These are phyloP conservation scores for Meteorus colon DNA, from an alignment of 2,888 invertebrate genomes.

Conservation along the genomic window DNA sequence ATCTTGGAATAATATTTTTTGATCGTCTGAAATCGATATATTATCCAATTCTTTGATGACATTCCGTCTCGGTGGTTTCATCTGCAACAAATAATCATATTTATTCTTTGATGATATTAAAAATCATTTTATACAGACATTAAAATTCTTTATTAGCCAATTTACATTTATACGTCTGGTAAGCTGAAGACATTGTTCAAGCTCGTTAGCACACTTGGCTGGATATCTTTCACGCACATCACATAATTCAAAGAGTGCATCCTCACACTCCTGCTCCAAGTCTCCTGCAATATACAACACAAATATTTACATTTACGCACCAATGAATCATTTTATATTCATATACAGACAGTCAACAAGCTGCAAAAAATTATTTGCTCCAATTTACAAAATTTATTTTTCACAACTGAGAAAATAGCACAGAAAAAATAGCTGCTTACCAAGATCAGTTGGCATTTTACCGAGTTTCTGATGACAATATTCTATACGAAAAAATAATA, in stretches of 20 bases:
- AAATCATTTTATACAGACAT: not conserved
- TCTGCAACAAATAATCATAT: slow-evolving; percentile 51
- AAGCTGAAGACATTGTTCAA: slow-evolving; percentile 56
- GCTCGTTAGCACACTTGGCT: slow-evolving; percentile 58
- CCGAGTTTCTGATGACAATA: not conserved
- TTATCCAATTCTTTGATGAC: slow-evolving; percentile 39
- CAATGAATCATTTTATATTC: not conserved
- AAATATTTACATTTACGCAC: not conserved
- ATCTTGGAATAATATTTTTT: slow-evolving; percentile 43
- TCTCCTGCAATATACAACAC: slow-evolving; percentile 44
- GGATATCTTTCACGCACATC: slow-evolving; percentile 64
- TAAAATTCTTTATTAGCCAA: slow-evolving; percentile 13
- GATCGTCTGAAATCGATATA: slow-evolving; percentile 48
- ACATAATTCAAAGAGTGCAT: slow-evolving; percentile 62
- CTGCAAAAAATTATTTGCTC: not conserved
- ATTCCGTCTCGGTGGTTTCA: slow-evolving; percentile 43
- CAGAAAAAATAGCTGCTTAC: not conserved
- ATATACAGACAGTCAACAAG: not conserved
- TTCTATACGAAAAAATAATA: not conserved
- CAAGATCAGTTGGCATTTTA: not conserved
- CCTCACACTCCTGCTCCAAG: slow-evolving; percentile 63
- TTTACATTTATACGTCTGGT: slow-evolving; percentile 57
- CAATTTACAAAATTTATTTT: slow-evolving; percentile 4
- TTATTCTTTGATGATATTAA: not conserved
- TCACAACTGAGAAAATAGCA: not conserved